Percentiles rank a stretch among this genome's conserved stretches.
These are phyloP conservation scores for Teleogryllus occipitalis DNA, from an alignment of 1,140 invertebrate genomes.

Conservation along the genomic window DNA sequence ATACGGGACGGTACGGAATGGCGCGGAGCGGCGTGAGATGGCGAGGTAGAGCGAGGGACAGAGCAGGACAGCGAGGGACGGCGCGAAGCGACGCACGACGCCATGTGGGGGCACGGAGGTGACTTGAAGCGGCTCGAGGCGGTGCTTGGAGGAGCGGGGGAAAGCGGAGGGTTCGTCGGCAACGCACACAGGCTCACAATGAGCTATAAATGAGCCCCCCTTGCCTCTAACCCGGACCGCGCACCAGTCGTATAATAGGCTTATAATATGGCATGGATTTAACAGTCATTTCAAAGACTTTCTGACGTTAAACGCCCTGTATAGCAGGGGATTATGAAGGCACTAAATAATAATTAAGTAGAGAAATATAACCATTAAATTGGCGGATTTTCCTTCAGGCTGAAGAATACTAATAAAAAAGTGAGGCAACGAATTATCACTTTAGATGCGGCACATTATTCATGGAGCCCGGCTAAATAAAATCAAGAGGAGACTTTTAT, in stretches of 20 bases:
- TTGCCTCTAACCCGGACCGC: not conserved
- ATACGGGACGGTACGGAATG: too few relatives aligned
- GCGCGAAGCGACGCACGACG: too few relatives aligned
- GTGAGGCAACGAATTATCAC: not conserved
- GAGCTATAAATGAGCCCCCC: not conserved
- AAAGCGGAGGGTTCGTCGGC: too few relatives aligned
- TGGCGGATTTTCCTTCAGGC: not conserved
- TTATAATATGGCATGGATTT: not conserved
- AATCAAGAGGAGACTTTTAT: not conserved
- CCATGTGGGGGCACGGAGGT: too few relatives aligned
- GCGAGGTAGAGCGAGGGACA: too few relatives aligned
- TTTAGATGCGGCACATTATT: not conserved
- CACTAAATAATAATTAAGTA: slow-evolving; percentile 6
- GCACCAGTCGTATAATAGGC: not conserved
- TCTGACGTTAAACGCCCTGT: not conserved
- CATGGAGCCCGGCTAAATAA: not conserved
- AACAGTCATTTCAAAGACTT: not conserved
- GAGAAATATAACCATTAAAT: slow-evolving; percentile 6
- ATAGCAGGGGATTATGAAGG: not conserved
- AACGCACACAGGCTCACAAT: not conserved
- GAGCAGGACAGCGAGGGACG: too few relatives aligned
- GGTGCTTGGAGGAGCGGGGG: too few relatives aligned
- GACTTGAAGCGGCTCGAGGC: too few relatives aligned
- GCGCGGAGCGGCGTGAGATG: too few relatives aligned
- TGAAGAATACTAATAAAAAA: slow-evolving; percentile 1